phyloP scores from a whole-genome alignment of 2,797 vertebrate genomes.

The Synaphobranchus kaupii region DNA sequence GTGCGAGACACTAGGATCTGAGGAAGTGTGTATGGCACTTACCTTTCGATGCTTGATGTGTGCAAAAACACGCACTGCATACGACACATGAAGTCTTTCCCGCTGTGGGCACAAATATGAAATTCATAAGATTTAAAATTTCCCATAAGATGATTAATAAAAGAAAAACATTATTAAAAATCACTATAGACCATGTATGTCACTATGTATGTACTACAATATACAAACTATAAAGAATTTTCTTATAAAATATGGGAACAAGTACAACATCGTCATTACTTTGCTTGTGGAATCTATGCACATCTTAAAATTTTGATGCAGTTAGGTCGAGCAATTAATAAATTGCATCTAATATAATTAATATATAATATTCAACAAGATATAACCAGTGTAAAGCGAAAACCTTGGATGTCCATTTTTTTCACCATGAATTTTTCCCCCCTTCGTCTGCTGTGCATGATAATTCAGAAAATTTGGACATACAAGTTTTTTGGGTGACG shows the following conservation, averaged over 20 bases:
- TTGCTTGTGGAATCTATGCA: not conserved
- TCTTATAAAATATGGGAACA: not conserved
- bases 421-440: not conserved
- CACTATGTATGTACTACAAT: not conserved
- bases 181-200: not conserved
- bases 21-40: constrained; percentile 33
- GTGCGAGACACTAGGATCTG: not conserved
- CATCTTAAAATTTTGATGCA: not conserved
- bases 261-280: not conserved
- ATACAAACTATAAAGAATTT: not conserved
- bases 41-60: constrained; percentile 49
- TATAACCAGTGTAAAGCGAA: not conserved
- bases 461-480: not conserved
- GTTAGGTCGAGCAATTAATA: not conserved
- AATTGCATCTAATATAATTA: not conserved
- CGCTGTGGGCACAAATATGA: constrained; percentile 44
- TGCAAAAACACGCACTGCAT: constrained; percentile 50
- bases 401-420: not conserved
- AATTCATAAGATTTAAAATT: constrained; percentile 5
- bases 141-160: not conserved
- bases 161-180: not conserved
- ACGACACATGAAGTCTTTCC: constrained; percentile 50
- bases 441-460: not conserved
- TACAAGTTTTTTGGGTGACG: not conserved
- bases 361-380: not conserved